Base-by-base conservation (phyloP, 2,113 vertebrate species). In the Narcine bancroftii region DNA sequence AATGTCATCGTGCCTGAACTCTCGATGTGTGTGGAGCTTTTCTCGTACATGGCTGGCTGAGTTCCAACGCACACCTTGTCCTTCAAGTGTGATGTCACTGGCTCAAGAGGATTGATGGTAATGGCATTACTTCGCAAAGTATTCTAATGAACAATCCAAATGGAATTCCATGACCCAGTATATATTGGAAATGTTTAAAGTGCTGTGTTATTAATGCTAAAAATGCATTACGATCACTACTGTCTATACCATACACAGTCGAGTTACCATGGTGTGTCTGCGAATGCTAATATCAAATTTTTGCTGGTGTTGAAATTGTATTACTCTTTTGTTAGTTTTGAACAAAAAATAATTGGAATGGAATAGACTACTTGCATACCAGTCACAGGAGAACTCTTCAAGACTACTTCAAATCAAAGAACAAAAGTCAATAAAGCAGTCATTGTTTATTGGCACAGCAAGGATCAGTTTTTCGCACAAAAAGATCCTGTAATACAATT, bases 1-100 rank as follows among this genome's bases (percentile, higher is more conserved):
- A 87, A 87, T 60, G 81, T 60, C 81, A 87, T 60, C 36, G 33
- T 87, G 33, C n/a, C 56, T 87, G 81, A 87, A 53, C 81, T 87
- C 53, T 63, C 17, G 33, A n/a, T n/a, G 81, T 87, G 53, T 87
- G 53, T 36, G 6, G 33, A 21, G 53, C 17, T 87, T 87, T 60
- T 87, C n/a, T 56, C 21, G 33, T 60, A 56, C 53, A 21, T 21
- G 53, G 50, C 33, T 85, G 81, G 81, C 81, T 85, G 81, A 60
- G 33, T 60, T 85, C 33, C 81, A 60, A n/a, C 60, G 17, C n/a
- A 6, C n/a, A 87, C 81, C 81, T 87, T 87, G 81, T 60, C 81
- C 81, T 85, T 85, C 50, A 85, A n/a, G 33, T 60, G 17, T 56
- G 81, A 87, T 21, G 81, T 60, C 33, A 60, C 33, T 60, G 81